Conservation (phyloP, 2,888 invertebrate species). For the Tryphoninae sp. region DNA sequence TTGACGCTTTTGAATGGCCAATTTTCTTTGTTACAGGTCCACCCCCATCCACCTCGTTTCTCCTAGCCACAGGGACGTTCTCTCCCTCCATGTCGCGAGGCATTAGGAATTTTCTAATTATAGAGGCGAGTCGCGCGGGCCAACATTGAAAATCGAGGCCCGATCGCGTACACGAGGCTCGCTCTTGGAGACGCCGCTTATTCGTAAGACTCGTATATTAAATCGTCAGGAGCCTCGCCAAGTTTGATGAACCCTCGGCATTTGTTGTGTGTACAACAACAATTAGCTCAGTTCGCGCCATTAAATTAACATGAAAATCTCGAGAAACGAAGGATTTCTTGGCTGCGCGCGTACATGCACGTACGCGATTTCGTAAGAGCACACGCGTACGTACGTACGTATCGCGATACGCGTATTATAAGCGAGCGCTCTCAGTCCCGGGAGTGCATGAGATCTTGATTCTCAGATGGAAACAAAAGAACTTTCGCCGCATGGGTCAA, state of each 20-base stretch:
- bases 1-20: constrained; percentile 13
- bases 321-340: constrained; percentile 51
- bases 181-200: constrained; percentile 1
- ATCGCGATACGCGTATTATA: constrained; percentile 55
- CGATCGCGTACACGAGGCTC: not conserved
- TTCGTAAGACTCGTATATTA: not conserved
- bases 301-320: constrained; percentile 60
- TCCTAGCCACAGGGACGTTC: not conserved
- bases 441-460: constrained; percentile 73
- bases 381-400: constrained; percentile 15
- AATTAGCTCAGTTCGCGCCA: constrained; percentile 47
- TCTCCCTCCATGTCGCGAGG: not conserved
- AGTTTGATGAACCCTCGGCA: constrained; percentile 57
- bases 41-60: not conserved
- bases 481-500: constrained; percentile 77
- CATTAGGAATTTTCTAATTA: not conserved
- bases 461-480: constrained; percentile 75
- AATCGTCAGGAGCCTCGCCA: constrained; percentile 7
- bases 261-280: constrained; percentile 27
- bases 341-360: constrained; percentile 18
- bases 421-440: constrained; percentile 69
- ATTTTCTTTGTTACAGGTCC: constrained; percentile 25
- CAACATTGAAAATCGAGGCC: constrained; percentile 19
- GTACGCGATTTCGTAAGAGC: constrained; percentile 57
- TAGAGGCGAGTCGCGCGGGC: not conserved